Base-by-base conservation (phyloP, 1,140 invertebrate genomes). In the Bombus turneri region DNA sequence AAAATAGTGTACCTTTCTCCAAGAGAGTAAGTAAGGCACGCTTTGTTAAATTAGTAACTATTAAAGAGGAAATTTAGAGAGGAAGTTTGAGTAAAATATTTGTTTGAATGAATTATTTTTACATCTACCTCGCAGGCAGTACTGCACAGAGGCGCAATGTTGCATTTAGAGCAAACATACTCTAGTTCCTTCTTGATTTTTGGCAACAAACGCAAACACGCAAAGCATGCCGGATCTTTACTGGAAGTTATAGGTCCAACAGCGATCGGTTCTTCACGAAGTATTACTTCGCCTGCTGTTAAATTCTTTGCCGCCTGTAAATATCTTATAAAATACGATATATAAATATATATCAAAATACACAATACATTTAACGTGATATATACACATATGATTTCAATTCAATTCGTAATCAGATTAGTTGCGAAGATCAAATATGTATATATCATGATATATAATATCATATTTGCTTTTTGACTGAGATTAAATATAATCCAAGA, bases 231-330 rank as follows among this genome's bases (percentile, higher is more conserved):
- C 0, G 96, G 93, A n/a, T 94, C 92, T 0, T 95, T 94, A 41
- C 95, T 94, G 31, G 92, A 92, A n/a, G 87, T 94, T 74, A 93
- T 95, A 2, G 96, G 96, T 18, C 96, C 97, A n/a, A 97, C 92
- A 1, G 96, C 94, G 25, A 96, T 89, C 3, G 97, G 96, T 53
- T 95, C 93, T 68, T 97, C 97, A 12, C 95, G 95, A 2, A 97
- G 87, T 69, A 97, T 96, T 4, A 96, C 94, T 92, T 97, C 96
- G 0, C 96, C 96, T 0, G 96, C 90, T 87, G 94, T 93, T 72
- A 97, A 91, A 91, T 97, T 95, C 91, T 95, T 95, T 3, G 95
- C 95, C 3, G 97, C 96, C 74, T 96, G 94, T 80, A 97, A 88
- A 91, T 96, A 96, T 74, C 96, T 96, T 77, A 31, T 4, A 41